phyloP scores from a whole-genome alignment of 1,140 invertebrate species.

The Dreissena rostriformis region DNA sequence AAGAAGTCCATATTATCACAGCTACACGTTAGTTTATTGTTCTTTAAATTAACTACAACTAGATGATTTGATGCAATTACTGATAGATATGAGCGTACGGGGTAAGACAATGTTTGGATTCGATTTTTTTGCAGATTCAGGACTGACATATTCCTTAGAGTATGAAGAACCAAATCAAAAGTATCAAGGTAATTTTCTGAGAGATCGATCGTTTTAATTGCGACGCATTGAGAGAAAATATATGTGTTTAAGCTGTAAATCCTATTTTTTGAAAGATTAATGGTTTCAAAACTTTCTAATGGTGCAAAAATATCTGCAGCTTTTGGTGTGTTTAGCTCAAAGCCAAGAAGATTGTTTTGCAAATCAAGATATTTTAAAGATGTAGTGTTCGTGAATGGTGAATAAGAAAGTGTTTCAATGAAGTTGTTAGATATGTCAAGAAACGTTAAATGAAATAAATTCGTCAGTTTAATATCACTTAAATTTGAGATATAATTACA shows the following conservation, averaged over 20 bases:
- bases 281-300: no score
- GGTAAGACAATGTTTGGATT: neutral
- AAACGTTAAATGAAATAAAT: neutral
- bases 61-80: neutral
- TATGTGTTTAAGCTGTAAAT: conserved; percentile 29
- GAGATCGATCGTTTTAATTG: conserved; percentile 10
- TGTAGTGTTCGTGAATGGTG: no score
- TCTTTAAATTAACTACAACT: conserved; percentile 24
- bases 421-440: no score
- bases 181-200: conserved; percentile 37
- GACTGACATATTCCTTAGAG: neutral
- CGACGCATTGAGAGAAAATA: conserved; percentile 3
- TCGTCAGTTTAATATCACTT: neutral
- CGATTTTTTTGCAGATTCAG: conserved; percentile 42
- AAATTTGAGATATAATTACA: conserved; percentile 29
- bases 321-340: no score
- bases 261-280: conserved; percentile 30
- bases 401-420: no score
- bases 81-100: neutral
- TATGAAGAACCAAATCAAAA: conserved; percentile 10
- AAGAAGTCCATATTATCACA: conserved; percentile 43
- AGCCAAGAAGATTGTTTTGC: no score
- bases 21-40: conserved; percentile 31
- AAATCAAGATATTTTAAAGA: no score
- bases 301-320: no score